Base-by-base conservation (phyloP, 2,888 invertebrate genomes). In the Caenorhabditis virilis region DNA sequence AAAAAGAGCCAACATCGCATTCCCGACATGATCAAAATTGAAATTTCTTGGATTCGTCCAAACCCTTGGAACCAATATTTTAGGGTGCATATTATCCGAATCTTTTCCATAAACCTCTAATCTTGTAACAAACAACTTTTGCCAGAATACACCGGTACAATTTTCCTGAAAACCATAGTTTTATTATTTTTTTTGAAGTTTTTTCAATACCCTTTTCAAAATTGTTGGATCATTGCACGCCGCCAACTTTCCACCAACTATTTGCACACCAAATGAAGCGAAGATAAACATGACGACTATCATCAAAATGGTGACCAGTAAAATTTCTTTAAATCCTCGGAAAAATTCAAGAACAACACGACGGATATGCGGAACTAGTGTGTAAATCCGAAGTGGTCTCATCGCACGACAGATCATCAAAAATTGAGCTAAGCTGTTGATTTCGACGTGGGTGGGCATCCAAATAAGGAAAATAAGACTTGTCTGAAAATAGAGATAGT, bases 221-320 rank as follows among this genome's bases (percentile, higher is more conserved):
- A 97, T 91, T 0, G 89, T 90, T 0, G 92, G 94, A 85, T 99
- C 98, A 85, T 98, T 99, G 84, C 98, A 95, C 25, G 95, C 88
- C 0, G 95, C 95, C 79, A 98, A 86, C 82, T 92, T 89, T 59
- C 98, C 98, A 1, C 98, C 98, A 82, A 95, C 95, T 50, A 97
- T 87, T 84, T 98, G 98, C 0, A 98, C 95, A 0, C 98, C 98
- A 82, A 95, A 98, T 83, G 93, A 95, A 46, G 98, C 98, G 85
- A 99, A 99, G 25, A 98, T 93, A 85, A 98, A 99, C 92, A 99
- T 95, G 74, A 98, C 87, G 30, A 98, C 89, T 74, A 98, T 95
- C 71, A 99, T 87, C 51, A 99, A 87, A 0, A 95, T 95, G 0
- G 97, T 97, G 87, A 93, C 95, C 85, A 98, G 87, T 49, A 97